A percentile compares a stretch with the other conserved stretches of the same genome.
These are phyloP conservation scores for Antitype chi DNA, from an alignment of 2,888 invertebrate genomes.

Conservation along the genomic window DNA sequence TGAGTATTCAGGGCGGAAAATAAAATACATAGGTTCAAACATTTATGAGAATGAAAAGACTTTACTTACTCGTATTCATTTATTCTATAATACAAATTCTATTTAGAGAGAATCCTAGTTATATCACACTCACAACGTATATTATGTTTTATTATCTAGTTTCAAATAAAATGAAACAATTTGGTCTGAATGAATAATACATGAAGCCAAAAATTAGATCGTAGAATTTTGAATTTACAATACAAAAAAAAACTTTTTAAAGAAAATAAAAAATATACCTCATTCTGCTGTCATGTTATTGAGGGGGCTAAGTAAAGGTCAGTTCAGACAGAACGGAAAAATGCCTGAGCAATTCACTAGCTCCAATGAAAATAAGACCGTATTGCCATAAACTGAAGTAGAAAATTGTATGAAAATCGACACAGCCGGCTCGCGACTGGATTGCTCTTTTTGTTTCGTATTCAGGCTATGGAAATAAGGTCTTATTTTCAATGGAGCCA, in stretches of 20 bases:
- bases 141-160: neutral
- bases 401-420: no score
- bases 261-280: neutral
- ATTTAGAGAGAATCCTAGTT: constrained; percentile 10
- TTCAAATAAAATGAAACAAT: constrained; percentile 34
- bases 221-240: constrained; percentile 31
- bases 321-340: no score
- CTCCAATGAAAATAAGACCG: no score
- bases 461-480: no score
- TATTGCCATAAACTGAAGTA: no score
- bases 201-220: constrained; percentile 41
- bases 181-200: constrained; percentile 34
- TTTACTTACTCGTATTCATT: constrained; percentile 17
- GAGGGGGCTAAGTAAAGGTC: neutral
- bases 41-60: constrained; percentile 12
- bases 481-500: no score
- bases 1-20: neutral
- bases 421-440: no score
- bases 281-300: neutral
- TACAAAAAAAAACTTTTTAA: neutral
- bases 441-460: no score
- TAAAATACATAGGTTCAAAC: neutral
- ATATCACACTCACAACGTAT: constrained; percentile 39
- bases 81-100: constrained; percentile 49
- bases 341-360: no score